A percentile compares a stretch with the other conserved stretches of the same genome.
Evolutionary conservation across 2,888 invertebrate species (phyloP).

Genomic region (Stenurella melanura): DNA sequence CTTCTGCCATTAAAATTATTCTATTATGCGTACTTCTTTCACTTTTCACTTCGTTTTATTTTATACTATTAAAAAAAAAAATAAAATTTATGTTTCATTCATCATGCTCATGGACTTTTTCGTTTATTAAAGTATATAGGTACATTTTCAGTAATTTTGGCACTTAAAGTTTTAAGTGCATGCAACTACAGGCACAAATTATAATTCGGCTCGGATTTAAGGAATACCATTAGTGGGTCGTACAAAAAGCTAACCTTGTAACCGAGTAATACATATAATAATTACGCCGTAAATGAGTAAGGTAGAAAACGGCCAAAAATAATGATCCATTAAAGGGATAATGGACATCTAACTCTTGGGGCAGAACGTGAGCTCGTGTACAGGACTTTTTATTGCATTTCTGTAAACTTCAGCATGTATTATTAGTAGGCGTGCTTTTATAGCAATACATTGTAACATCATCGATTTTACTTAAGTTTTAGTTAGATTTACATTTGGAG

Average conservation of each 20-base stretch:
- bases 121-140: background rate
- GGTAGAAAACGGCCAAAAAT: constrained; percentile 52
- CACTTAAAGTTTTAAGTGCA: background rate
- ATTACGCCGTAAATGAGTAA: constrained; percentile 43
- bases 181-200: background rate
- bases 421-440: background rate
- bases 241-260: constrained; percentile 19
- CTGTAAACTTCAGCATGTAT: constrained; percentile 29
- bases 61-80: too few species aligned
- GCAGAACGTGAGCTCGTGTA: constrained; percentile 42
- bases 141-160: background rate
- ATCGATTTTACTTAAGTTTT: too few species aligned
- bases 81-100: background rate
- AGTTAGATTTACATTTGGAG: too few species aligned
- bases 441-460: background rate
- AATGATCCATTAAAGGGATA: constrained; percentile 53
- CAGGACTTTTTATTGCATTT: constrained; percentile 42
- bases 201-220: constrained; percentile 14
- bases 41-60: too few species aligned
- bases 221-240: background rate
- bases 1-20: too few species aligned
- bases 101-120: background rate
- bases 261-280: constrained; percentile 44
- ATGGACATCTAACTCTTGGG: constrained; percentile 44
- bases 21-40: too few species aligned